phyloP scores from a whole-genome alignment of 2,888 invertebrate species.

The Aleiodes leptofemur region DNA sequence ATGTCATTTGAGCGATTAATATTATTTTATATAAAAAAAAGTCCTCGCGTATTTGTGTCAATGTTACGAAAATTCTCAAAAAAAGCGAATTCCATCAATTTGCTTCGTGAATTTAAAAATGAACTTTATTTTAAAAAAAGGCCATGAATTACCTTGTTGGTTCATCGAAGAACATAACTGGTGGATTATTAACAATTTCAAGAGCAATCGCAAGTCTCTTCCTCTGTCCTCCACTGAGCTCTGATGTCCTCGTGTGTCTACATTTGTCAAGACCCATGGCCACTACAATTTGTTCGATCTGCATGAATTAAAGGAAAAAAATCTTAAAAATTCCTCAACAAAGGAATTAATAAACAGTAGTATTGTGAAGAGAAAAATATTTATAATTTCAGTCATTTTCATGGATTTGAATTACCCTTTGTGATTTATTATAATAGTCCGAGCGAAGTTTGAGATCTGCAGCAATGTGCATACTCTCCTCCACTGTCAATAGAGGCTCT shows the following conservation, averaged over 20 bases:
- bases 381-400: not conserved
- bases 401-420: constrained; percentile 78
- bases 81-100: no score
- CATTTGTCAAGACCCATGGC: constrained; percentile 84
- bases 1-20: no score
- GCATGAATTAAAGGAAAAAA: constrained; percentile 61
- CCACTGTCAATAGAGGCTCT: constrained; percentile 88
- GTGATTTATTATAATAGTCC: constrained; percentile 79
- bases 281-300: constrained; percentile 88
- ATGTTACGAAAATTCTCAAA: no score
- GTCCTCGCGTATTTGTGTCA: no score
- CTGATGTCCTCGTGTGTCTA: constrained; percentile 81
- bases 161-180: constrained; percentile 95
- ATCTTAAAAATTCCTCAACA: no score
- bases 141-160: constrained; percentile 86
- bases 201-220: constrained; percentile 93
- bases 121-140: not conserved
- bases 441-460: constrained; percentile 90
- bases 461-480: constrained; percentile 90
- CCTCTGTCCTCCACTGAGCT: constrained; percentile 92
- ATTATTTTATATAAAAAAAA: no score
- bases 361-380: not conserved
- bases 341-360: no score
- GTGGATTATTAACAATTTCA: constrained; percentile 93
- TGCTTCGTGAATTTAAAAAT: not conserved